phyloP scores from a whole-genome alignment of 35 echinoderm and acorn worm species.

The Acanthaster planci region DNA sequence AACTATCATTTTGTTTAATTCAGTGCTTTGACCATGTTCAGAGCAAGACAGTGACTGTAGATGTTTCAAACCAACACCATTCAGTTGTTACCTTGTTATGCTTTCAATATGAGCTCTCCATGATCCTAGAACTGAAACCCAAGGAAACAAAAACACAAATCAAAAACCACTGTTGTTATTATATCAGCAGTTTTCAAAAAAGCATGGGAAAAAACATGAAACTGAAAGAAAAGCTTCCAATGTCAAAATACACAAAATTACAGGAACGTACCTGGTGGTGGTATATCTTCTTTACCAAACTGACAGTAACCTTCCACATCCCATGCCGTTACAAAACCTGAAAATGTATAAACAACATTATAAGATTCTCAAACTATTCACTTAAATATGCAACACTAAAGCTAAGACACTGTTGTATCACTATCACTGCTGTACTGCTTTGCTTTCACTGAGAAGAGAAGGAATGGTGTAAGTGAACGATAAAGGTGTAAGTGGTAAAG shows the following conservation, averaged over 20 bases:
- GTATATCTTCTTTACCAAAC: slow-evolving; percentile 50
- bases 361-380: too few relatives aligned
- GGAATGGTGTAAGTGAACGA: too few relatives aligned
- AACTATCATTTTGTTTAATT: too few relatives aligned
- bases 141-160: background rate
- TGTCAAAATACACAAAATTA: background rate
- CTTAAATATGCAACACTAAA: too few relatives aligned
- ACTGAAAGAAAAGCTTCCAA: background rate
- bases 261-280: slow-evolving; percentile 72
- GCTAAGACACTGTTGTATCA: too few relatives aligned
- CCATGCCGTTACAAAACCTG: slow-evolving; percentile 89
- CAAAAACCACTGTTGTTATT: background rate
- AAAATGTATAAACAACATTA: background rate
- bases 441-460: too few relatives aligned
- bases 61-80: background rate
- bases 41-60: too few relatives aligned
- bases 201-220: background rate
- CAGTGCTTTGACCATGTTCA: too few relatives aligned
- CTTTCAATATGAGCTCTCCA: slow-evolving; percentile 93
- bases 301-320: slow-evolving; percentile 84
- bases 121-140: slow-evolving; percentile 66
- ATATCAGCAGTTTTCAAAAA: background rate
- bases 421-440: too few relatives aligned
- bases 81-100: slow-evolving; percentile 72
- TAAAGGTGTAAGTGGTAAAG: too few relatives aligned